phyloP scores from a whole-genome alignment of 2,888 invertebrate species.

The Xestobium rufovillosum region DNA sequence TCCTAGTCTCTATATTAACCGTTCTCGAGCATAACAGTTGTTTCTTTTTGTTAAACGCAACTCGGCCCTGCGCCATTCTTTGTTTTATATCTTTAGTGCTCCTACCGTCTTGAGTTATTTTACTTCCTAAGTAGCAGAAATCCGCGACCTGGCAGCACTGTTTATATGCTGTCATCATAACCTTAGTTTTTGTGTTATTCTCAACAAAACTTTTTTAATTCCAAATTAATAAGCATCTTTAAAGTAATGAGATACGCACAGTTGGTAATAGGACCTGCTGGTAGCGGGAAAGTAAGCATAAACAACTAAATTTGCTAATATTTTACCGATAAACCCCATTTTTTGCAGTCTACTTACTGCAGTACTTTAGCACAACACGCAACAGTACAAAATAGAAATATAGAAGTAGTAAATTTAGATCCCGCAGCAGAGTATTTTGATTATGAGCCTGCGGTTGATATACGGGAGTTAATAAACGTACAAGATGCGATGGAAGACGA shows the following conservation, averaged over 20 bases:
- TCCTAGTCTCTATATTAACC: too few relatives aligned
- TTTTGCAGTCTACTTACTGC: slow-evolving; percentile 87
- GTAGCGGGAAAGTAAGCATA: slow-evolving; percentile 82
- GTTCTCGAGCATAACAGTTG: too few relatives aligned
- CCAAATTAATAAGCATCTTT: too few relatives aligned
- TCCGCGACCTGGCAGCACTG: too few relatives aligned
- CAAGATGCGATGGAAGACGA: slow-evolving; percentile 98
- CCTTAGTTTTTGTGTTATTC: too few relatives aligned
- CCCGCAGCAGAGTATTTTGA: slow-evolving; percentile 81
- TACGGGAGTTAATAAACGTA: slow-evolving; percentile 82
- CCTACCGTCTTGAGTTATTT: too few relatives aligned
- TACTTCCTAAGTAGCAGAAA: too few relatives aligned
- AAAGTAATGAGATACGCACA: slow-evolving; percentile 92
- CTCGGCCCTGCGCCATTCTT: too few relatives aligned
- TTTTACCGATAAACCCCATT: not conserved
- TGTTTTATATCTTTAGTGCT: too few relatives aligned
- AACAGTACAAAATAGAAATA: slow-evolving; percentile 60
- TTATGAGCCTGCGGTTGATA: slow-evolving; percentile 79
- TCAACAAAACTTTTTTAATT: too few relatives aligned
- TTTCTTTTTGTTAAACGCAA: too few relatives aligned
- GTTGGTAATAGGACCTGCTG: slow-evolving; percentile 93
- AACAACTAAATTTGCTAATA: not conserved
- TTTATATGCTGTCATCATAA: too few relatives aligned
- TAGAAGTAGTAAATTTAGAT: slow-evolving; percentile 45
- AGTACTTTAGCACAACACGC: slow-evolving; percentile 81